Conservation (phyloP, 2,888 invertebrate genomes). For the Oxyteleia sp. region DNA sequence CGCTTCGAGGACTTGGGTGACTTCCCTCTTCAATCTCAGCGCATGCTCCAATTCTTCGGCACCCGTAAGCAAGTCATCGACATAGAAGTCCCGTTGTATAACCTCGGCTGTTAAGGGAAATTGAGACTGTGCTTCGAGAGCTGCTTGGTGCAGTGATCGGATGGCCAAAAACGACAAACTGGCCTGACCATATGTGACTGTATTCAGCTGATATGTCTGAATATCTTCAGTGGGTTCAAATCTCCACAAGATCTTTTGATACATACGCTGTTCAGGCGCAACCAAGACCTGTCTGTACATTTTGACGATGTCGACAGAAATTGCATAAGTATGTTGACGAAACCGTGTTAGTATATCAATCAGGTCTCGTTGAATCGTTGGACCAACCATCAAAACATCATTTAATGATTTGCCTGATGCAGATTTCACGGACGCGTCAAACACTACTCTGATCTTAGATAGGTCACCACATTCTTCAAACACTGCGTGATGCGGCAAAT, state of each 20-base stretch:
- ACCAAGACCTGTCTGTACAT: slow-evolving; percentile 79
- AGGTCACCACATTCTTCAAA: slow-evolving; percentile 73
- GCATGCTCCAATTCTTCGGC: slow-evolving; percentile 5
- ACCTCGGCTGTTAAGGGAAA: slow-evolving; percentile 52
- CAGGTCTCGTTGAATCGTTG: slow-evolving; percentile 76
- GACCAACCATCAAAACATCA: slow-evolving; percentile 77
- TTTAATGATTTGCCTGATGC: slow-evolving; percentile 77
- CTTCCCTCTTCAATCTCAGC: not conserved
- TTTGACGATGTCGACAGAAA: slow-evolving; percentile 78
- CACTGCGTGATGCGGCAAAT: slow-evolving; percentile 81
- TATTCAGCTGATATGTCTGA: slow-evolving; percentile 66
- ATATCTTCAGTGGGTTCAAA: slow-evolving; percentile 33
- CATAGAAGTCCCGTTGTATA: slow-evolving; percentile 26
- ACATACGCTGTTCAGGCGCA: slow-evolving; percentile 62
- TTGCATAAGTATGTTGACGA: slow-evolving; percentile 68
- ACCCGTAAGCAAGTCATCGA: slow-evolving; percentile 36
- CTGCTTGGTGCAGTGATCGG: slow-evolving; percentile 72
- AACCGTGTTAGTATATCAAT: slow-evolving; percentile 76
- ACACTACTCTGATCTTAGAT: slow-evolving; percentile 80
- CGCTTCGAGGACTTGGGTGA: not conserved
- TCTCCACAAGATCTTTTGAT: slow-evolving; percentile 81
- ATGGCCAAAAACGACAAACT: slow-evolving; percentile 75
- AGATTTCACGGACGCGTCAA: slow-evolving; percentile 79
- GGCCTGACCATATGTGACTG: slow-evolving; percentile 77
- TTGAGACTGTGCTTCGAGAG: slow-evolving; percentile 39